phyloP scores from a whole-genome alignment of 2,888 invertebrate genomes.

The Cephus pulcher region DNA sequence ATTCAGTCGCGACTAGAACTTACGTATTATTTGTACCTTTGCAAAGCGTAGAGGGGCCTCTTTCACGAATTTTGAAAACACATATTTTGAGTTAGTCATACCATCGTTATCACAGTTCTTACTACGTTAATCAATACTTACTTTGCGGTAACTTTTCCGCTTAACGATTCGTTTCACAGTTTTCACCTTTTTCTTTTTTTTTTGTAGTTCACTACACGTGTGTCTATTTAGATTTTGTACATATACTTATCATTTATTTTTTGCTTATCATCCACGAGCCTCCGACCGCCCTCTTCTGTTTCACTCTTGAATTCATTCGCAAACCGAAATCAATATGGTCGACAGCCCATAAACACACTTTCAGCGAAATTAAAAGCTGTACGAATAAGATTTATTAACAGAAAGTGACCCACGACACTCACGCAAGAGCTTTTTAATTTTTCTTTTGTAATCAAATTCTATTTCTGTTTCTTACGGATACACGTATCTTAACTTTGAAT shows the following conservation, averaged over 20 bases:
- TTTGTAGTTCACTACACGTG: background rate
- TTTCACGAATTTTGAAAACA: slow-evolving; percentile 40
- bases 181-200: background rate
- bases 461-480: background rate
- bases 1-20: background rate
- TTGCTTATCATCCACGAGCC: background rate
- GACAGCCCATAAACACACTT: background rate
- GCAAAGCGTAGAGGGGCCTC: slow-evolving; percentile 28
- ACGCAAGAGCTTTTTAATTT: background rate
- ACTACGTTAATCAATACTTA: slow-evolving; percentile 19
- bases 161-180: background rate
- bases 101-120: slow-evolving; percentile 30
- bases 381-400: background rate
- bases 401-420: background rate
- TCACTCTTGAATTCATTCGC: background rate
- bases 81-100: slow-evolving; percentile 60
- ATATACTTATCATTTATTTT: background rate
- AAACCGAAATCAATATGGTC: background rate
- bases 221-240: background rate
- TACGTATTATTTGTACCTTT: background rate
- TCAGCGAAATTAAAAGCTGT: background rate
- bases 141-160: slow-evolving; percentile 9
- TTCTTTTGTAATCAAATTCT: background rate
- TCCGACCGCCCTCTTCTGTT: background rate
- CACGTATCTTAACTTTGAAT: background rate